These are phyloP conservation scores for Procavia capensis DNA, from an alignment of 2,113 vertebrate genomes.

Conservation along the genomic window DNA sequence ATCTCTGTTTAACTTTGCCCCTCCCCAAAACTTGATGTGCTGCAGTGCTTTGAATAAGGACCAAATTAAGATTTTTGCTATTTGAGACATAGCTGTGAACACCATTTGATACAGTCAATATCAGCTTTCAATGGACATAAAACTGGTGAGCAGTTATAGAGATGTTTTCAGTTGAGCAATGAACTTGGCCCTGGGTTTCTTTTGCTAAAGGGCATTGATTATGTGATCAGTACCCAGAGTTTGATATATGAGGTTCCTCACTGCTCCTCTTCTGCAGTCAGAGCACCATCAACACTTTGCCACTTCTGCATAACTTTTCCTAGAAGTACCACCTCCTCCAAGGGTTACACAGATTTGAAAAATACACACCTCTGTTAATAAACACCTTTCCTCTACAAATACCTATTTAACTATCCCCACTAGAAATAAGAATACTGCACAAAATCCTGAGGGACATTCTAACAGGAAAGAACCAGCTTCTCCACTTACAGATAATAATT, in stretches of 20 bases:
- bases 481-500: not conserved
- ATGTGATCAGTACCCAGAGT: accelerated
- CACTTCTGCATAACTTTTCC: not conserved
- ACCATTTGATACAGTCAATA: not conserved
- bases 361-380: not conserved
- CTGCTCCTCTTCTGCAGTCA: not conserved
- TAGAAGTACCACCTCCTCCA: no score
- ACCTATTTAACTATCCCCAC: not conserved
- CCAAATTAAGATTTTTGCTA: not conserved
- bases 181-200: not conserved
- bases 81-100: not conserved
- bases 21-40: not conserved
- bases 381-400: not conserved
- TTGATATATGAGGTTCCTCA: not conserved
- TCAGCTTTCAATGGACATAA: not conserved
- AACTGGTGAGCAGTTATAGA: not conserved
- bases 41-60: not conserved
- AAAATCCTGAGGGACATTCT: not conserved
- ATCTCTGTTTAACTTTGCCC: not conserved
- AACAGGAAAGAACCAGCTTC: not conserved
- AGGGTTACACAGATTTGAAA: not conserved
- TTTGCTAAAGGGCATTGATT: not conserved
- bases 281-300: not conserved
- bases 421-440: not conserved
- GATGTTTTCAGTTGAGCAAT: not conserved